A percentile compares a stretch with the other conserved stretches of the same genome.
phyloP scores from a whole-genome alignment of 1,140 invertebrate genomes.

The Drosophila kikkawai region DNA sequence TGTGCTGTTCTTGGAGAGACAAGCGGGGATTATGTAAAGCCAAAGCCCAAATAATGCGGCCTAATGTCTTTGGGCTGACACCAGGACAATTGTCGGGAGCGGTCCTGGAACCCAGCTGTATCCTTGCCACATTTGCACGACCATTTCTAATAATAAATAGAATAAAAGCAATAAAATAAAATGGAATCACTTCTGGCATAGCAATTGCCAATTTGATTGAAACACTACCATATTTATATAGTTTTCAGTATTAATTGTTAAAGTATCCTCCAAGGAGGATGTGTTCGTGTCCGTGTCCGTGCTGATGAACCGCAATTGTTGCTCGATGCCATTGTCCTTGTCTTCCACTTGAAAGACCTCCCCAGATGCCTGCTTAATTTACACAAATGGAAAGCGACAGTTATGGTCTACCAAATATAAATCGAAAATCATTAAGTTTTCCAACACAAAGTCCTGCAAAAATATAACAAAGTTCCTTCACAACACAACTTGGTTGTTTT shows the following conservation, averaged over 20 bases:
- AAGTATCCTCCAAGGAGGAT: background rate
- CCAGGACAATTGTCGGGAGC: conserved; percentile 39
- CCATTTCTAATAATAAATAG: conserved; percentile 25
- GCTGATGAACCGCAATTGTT: conserved; percentile 44
- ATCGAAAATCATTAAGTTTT: background rate
- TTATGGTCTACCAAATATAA: no score
- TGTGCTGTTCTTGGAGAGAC: conserved; percentile 11
- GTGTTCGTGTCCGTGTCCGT: background rate
- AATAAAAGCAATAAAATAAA: conserved; percentile 47
- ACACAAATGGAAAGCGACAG: background rate
- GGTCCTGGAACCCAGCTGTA: background rate
- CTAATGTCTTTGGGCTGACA: conserved; percentile 55
- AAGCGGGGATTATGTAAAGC: conserved; percentile 59
- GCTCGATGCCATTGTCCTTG: background rate
- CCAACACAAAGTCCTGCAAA: background rate
- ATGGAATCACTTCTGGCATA: conserved; percentile 19
- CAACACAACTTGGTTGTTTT: background rate
- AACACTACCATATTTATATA: background rate
- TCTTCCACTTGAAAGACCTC: background rate
- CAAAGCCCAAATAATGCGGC: conserved; percentile 67
- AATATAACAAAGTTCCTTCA: conserved; percentile 19
- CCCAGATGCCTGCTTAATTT: conserved; percentile 37
- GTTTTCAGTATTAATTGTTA: background rate
- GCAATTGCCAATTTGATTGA: conserved; percentile 11
- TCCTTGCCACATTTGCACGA: background rate